Conservation (phyloP, 2,113 vertebrate species). For the Cinclus cinclus region DNA sequence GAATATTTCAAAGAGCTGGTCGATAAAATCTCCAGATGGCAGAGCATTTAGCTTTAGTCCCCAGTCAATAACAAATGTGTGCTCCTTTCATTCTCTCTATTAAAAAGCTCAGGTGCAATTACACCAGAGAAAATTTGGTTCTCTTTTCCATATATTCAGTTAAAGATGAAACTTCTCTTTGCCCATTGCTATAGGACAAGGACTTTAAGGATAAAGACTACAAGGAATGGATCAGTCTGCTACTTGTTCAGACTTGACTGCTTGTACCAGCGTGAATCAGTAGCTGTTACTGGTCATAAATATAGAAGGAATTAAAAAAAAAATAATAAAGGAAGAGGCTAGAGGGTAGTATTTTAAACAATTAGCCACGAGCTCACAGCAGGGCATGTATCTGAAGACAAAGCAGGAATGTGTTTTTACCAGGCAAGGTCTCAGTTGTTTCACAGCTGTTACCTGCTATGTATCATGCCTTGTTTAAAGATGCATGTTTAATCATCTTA, state of each 20-base stretch:
- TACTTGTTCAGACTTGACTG: background rate
- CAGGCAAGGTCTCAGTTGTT: background rate
- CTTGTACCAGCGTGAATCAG: background rate
- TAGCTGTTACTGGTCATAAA: background rate
- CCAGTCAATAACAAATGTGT: background rate
- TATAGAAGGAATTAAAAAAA: background rate
- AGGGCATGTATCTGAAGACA: background rate
- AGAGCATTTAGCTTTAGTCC: slow-evolving; percentile 3
- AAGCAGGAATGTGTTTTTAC: background rate
- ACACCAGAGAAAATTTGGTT: background rate
- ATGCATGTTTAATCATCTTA: background rate
- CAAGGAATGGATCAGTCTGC: background rate
- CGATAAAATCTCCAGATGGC: background rate
- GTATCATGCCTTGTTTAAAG: background rate
- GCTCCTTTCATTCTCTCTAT: background rate
- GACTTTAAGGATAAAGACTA: background rate
- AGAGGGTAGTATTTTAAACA: background rate
- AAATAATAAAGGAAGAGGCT: background rate
- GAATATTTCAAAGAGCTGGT: background rate
- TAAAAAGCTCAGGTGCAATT: background rate
- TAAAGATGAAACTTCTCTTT: background rate
- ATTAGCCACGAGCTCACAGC: background rate
- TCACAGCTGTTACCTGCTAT: background rate
- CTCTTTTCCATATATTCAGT: background rate
- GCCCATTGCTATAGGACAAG: background rate